Base-by-base conservation (phyloP, 53 echinoderm and acorn worm species). In the Holothuria scabra region DNA sequence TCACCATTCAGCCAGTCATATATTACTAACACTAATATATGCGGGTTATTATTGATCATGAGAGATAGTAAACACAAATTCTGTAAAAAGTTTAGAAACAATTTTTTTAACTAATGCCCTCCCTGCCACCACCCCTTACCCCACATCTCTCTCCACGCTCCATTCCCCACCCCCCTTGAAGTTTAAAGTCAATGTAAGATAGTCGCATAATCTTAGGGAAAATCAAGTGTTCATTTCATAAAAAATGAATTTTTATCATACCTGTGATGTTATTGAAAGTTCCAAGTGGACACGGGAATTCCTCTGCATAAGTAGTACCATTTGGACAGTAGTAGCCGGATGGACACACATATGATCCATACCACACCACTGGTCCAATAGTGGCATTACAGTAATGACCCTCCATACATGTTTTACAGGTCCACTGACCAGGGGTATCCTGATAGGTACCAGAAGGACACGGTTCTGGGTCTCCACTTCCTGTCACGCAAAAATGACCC, bases 311-410 rank as follows among this genome's bases (percentile, higher is more conserved):
- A 34, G 90, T 88, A 19, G 99, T 97, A 8, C 99, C 92, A 81
- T 90, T 92, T 9, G 91, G 94, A 83, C 99, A 97, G 76, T 97
- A 97, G 80, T 94, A 94, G 22, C 99, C 94, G 31, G 84, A 68
- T 3, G 99, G 99, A 74, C 99, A 97, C 33, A 91, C 75, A 34
- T 97, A 93, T 1, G 88, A 86, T 3, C 95, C 99, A 64, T 90
- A 85, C 90, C 92, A 95, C 21, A 92, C 99, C 66, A 97, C 99
- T 2, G 99, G 99, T 16, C 99, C 99, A 26, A 92, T 84, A 24
- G 99, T 97, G 20, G 99, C 94, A 22, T 97, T 95, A 37, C 99
- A 97, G 68, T 91, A 97, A 85, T 88, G 90, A 28, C 99, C 99
- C 31, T 88, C 94, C 0, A 89, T 90, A 29, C 99, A 97, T 22